Evolutionary conservation across 1,140 invertebrate genomes (phyloP).

Genomic region (Periplaneta americana): DNA sequence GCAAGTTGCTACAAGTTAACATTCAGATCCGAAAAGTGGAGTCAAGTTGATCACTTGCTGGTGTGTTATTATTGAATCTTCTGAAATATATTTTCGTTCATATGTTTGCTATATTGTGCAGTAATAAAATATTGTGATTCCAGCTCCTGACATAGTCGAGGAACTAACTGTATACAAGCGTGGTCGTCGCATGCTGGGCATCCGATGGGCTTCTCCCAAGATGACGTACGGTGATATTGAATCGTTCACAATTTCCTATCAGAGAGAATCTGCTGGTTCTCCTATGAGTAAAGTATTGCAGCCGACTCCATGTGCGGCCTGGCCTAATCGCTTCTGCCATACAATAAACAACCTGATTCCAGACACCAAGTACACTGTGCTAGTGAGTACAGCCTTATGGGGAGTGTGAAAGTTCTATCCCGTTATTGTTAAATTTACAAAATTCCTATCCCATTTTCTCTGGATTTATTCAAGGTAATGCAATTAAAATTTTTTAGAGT

Average conservation of each 20-base stretch:
- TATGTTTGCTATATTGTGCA: no score
- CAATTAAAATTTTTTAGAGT: no score
- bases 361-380: constrained; percentile 5
- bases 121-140: no score
- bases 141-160: constrained; percentile 15
- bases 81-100: no score
- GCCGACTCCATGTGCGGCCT: constrained; percentile 3
- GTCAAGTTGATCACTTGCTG: no score
- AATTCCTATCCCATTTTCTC: no score
- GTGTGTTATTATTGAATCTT: no score
- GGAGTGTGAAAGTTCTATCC: no score
- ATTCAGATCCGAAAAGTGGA: no score
- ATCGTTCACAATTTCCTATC: constrained; percentile 5
- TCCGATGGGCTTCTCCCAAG: constrained; percentile 12
- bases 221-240: constrained; percentile 3
- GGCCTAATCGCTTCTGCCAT: constrained; percentile 12
- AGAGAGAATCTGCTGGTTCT: neutral
- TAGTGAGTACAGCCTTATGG: neutral
- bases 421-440: no score
- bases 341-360: constrained; percentile 1
- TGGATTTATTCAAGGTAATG: no score
- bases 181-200: constrained; percentile 12
- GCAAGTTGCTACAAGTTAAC: no score
- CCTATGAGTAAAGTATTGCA: neutral
- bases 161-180: constrained; percentile 16